phyloP scores from a whole-genome alignment of 1,140 invertebrate species.

The Batillaria attramentaria region DNA sequence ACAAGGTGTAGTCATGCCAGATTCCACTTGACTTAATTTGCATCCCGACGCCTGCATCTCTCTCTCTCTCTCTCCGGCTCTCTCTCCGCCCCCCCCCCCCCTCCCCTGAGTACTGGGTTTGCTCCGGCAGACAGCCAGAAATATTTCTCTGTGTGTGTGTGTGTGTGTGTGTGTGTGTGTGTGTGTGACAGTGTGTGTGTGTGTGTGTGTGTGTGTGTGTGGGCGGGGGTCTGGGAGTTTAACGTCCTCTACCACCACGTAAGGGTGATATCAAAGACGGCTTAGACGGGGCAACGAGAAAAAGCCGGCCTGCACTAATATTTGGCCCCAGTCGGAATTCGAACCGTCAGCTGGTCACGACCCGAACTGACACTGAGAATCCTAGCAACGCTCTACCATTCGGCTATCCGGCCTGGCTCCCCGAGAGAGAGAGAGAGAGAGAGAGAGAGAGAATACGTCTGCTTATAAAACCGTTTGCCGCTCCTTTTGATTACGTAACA shows the following conservation, averaged over 20 bases:
- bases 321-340: background rate
- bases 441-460: too few relatives aligned
- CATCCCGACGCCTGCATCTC: background rate
- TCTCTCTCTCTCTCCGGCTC: conserved; percentile 23
- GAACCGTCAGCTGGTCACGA: background rate
- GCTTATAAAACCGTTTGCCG: too few relatives aligned
- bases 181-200: background rate
- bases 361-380: background rate
- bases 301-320: too few relatives aligned
- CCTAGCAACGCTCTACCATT: too few relatives aligned
- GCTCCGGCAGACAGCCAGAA: background rate
- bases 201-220: background rate
- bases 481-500: too few relatives aligned
- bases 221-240: background rate
- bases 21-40: background rate
- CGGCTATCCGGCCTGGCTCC: too few relatives aligned
- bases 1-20: too few relatives aligned
- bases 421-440: too few relatives aligned
- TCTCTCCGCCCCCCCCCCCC: background rate
- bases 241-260: background rate
- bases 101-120: background rate
- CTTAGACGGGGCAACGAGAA: too few relatives aligned
- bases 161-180: background rate
- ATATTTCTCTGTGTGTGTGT: background rate
- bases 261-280: background rate